A percentile compares a stretch with the other conserved stretches of the same genome.
Conservation (phyloP, 2,113 vertebrate genomes). For the Burhinus oedicnemus region DNA sequence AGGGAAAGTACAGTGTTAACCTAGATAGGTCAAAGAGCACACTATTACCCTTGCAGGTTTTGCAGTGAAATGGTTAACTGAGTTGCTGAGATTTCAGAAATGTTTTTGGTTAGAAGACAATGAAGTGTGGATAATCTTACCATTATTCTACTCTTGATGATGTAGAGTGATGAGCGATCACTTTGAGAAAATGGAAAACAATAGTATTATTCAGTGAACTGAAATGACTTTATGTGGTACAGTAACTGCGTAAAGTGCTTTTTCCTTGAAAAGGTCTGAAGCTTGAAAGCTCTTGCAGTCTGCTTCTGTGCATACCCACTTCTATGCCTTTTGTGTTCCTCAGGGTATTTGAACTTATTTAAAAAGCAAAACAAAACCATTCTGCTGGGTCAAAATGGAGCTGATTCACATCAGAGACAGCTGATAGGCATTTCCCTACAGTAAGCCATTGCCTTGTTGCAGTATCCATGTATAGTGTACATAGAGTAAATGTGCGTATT, state of each 20-base stretch:
- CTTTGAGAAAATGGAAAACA: background rate
- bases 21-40: background rate
- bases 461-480: background rate
- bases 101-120: background rate
- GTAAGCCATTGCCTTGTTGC: background rate
- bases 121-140: background rate
- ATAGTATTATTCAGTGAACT: background rate
- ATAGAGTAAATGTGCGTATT: background rate
- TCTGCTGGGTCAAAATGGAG: background rate
- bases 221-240: background rate
- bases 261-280: background rate
- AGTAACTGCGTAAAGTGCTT: background rate
- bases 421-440: background rate
- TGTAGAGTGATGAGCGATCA: background rate
- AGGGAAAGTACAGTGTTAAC: background rate
- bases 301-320: background rate
- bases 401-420: background rate
- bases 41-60: background rate
- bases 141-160: background rate
- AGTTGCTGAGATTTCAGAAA: background rate
- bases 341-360: background rate
- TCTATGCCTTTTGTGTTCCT: background rate
- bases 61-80: background rate
- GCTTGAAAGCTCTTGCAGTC: background rate
- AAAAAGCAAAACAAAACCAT: background rate